Conservation (phyloP, 2,888 invertebrate species). For the Eristalis tenax region DNA sequence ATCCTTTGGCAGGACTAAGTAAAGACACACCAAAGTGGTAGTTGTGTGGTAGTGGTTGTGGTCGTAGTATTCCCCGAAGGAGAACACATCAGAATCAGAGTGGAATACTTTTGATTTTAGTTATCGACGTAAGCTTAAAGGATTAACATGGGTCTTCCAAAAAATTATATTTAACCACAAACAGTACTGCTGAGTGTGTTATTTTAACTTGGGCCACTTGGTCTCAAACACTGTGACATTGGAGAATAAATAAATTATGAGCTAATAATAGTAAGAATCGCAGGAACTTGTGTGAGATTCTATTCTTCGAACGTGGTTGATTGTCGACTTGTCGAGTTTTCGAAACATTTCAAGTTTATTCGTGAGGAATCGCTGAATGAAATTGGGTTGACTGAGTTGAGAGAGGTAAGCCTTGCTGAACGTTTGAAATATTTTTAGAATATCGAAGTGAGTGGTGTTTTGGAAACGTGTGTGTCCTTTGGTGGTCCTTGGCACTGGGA, state of each 20-base stretch:
- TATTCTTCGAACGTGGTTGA: background rate
- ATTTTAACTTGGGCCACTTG: background rate
- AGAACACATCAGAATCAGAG: conserved; percentile 65
- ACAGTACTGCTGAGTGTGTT: conserved; percentile 29
- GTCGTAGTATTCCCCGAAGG: conserved; percentile 31
- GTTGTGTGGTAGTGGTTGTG: conserved; percentile 54
- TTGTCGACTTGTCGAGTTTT: background rate
- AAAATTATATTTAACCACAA: conserved; percentile 5
- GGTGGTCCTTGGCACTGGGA: conserved; percentile 82
- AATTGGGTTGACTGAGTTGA: no score
- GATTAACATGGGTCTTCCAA: conserved; percentile 78
- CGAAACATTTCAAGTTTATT: background rate
- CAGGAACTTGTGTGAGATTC: conserved; percentile 25
- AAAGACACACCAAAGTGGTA: conserved; percentile 19
- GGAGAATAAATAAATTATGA: conserved; percentile 39
- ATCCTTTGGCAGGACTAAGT: conserved; percentile 38
- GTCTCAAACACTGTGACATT: background rate
- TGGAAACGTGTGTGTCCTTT: conserved; percentile 44
- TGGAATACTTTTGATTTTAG: conserved; percentile 77
- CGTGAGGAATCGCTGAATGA: no score
- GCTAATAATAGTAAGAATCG: conserved; percentile 13
- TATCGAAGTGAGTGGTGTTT: background rate
- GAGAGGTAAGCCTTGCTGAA: background rate
- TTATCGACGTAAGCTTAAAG: conserved; percentile 80
- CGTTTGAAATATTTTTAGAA: background rate